Evolutionary conservation across 2,797 vertebrate species (phyloP).

Genomic region (Dallia pectoralis): DNA sequence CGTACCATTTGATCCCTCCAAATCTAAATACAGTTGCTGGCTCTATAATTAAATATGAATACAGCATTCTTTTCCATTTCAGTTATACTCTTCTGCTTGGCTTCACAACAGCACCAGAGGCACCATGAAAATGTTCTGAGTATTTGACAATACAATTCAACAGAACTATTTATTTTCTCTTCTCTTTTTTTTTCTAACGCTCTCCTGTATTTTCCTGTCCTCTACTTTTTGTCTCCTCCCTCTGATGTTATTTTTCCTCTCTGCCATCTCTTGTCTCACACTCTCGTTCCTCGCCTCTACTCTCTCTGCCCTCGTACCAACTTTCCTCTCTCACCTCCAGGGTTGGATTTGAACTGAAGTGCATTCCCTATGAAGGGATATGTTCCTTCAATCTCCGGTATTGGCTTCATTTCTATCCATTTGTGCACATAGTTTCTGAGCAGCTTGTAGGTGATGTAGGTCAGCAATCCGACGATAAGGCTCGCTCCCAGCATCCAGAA

Average conservation of each 20-base stretch:
- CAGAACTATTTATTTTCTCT: too few species aligned
- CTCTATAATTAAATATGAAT: too few species aligned
- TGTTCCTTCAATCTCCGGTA: constrained; percentile 55
- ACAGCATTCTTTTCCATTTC: too few species aligned
- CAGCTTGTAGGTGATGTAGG: constrained; percentile 60
- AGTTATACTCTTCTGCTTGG: too few species aligned
- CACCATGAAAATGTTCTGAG: too few species aligned
- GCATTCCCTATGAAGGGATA: constrained; percentile 71
- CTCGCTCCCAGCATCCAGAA: constrained; percentile 47
- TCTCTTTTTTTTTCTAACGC: too few species aligned
- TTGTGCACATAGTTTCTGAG: constrained; percentile 63
- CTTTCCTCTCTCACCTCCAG: constrained; percentile 63
- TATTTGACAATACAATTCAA: too few species aligned
- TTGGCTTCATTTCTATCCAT: constrained; percentile 67
- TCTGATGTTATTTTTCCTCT: background rate
- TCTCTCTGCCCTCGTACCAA: background rate
- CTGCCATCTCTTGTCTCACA: background rate
- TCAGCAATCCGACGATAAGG: constrained; percentile 50
- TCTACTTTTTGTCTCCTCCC: background rate
- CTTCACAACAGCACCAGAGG: too few species aligned
- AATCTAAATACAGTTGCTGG: too few species aligned
- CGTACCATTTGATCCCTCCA: too few species aligned
- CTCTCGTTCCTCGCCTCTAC: constrained; percentile 61
- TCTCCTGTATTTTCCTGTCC: too few species aligned
- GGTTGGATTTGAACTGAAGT: constrained; percentile 62